A percentile compares a stretch with the other conserved stretches of the same genome.
Evolutionary conservation across 2,888 invertebrate species (phyloP).

Genomic region (Eilema griseolum): DNA sequence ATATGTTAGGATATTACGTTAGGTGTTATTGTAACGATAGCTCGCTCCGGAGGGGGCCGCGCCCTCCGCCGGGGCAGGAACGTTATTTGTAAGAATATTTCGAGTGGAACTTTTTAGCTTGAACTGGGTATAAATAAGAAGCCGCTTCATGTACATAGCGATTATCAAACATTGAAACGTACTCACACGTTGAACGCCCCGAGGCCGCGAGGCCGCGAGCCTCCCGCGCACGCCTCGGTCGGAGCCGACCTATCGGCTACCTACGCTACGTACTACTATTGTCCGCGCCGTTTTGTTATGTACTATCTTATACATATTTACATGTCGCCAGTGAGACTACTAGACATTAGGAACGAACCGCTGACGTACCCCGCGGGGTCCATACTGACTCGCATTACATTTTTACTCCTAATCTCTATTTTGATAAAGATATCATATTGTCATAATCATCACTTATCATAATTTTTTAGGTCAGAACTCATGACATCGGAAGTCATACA

Average conservation of each 20-base stretch:
- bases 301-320: slow-evolving; percentile 13
- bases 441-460: too few species aligned
- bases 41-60: slow-evolving; percentile 2
- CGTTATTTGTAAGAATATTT: slow-evolving; percentile 26
- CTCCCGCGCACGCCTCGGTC: too few species aligned
- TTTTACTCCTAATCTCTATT: too few species aligned
- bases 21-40: slow-evolving; percentile 43
- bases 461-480: too few species aligned
- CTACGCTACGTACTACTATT: slow-evolving; percentile 1
- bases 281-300: slow-evolving; percentile 20
- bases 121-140: slow-evolving; percentile 19
- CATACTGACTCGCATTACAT: too few species aligned
- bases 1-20: slow-evolving; percentile 32
- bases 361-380: too few species aligned
- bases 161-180: neutral
- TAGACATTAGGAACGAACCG: neutral
- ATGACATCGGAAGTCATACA: too few species aligned
- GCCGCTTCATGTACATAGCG: slow-evolving; percentile 32
- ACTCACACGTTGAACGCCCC: too few species aligned
- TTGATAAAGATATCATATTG: too few species aligned
- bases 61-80: slow-evolving; percentile 3
- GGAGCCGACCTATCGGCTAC: too few species aligned
- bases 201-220: neutral
- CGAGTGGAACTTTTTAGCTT: slow-evolving; percentile 35
- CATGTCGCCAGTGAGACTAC: slow-evolving; percentile 15